phyloP scores from a whole-genome alignment of 2,888 invertebrate species.

The Parascotia fuliginaria region DNA sequence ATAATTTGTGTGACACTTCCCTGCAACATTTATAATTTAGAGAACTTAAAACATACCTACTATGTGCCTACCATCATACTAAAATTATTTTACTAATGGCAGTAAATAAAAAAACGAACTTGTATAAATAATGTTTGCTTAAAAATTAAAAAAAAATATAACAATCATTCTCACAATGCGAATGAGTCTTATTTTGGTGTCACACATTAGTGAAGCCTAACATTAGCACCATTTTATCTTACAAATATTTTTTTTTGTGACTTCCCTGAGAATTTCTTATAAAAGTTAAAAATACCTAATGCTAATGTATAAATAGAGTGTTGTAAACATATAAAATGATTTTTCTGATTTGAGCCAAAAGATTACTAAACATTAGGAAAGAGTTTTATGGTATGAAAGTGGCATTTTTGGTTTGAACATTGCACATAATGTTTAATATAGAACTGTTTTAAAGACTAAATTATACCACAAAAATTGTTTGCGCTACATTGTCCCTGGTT shows the following conservation, averaged over 20 bases:
- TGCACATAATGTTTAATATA: constrained; percentile 79
- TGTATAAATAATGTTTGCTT: constrained; percentile 83
- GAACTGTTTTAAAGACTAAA: constrained; percentile 73
- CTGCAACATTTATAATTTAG: constrained; percentile 75
- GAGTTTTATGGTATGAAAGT: constrained; percentile 75
- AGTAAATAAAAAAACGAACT: constrained; percentile 79
- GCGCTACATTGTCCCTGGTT: constrained; percentile 66
- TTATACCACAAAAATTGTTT: constrained; percentile 71
- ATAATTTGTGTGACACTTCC: constrained; percentile 81
- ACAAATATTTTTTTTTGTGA: constrained; percentile 84
- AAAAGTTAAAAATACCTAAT: constrained; percentile 85
- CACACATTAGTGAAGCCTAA: constrained; percentile 84
- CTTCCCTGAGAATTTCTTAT: constrained; percentile 83
- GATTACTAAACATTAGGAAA: constrained; percentile 65
- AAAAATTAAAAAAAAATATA: constrained; percentile 83
- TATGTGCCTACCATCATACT: constrained; percentile 70
- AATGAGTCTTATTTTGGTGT: constrained; percentile 84
- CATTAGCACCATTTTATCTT: constrained; percentile 84
- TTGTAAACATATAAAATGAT: constrained; percentile 75
- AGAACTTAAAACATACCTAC: constrained; percentile 61
- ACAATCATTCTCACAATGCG: constrained; percentile 80
- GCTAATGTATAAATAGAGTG: constrained; percentile 82
- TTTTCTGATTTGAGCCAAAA: constrained; percentile 84
- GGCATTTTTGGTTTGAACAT: constrained; percentile 85
- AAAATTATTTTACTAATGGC: constrained; percentile 82